phyloP scores from a whole-genome alignment of 37 sponge, comb jelly and placozoan genomes.

The Geodia barretti region DNA sequence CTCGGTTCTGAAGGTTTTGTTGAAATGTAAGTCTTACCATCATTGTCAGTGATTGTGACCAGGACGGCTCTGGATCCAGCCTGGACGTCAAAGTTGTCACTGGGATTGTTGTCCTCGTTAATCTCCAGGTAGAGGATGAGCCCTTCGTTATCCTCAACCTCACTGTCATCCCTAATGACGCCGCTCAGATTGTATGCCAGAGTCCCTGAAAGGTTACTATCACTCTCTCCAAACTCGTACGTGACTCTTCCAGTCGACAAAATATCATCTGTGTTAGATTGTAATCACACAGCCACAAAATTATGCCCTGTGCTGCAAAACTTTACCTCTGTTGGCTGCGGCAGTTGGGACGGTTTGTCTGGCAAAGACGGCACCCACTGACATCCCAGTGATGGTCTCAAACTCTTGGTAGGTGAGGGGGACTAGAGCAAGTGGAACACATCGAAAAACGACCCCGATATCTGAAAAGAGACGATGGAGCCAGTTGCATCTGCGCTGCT shows the following conservation, averaged over 20 bases:
- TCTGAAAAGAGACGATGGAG: too few species aligned
- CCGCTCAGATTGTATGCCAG: background rate
- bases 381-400: background rate
- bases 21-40: too few species aligned
- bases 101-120: background rate
- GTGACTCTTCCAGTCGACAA: background rate
- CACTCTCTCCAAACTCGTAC: too few species aligned
- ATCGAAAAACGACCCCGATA: too few species aligned
- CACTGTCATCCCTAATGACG: background rate
- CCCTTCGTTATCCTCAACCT: background rate
- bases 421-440: too few species aligned
- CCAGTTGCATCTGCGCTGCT: too few species aligned
- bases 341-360: too few species aligned
- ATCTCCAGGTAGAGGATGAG: slow-evolving; percentile 1
- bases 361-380: background rate
- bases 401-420: background rate
- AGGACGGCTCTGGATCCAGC: background rate
- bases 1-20: too few species aligned
- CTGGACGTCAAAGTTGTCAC: background rate
- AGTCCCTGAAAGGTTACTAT: too few species aligned
- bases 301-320: too few species aligned
- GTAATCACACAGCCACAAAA: too few species aligned
- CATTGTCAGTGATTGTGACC: background rate
- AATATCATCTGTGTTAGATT: background rate
- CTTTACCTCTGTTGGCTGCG: too few species aligned